Percentiles rank a stretch among this genome's conserved stretches.
These are phyloP conservation scores for Coilia nasus DNA, from an alignment of 2,797 vertebrate genomes.

Conservation along the genomic window DNA sequence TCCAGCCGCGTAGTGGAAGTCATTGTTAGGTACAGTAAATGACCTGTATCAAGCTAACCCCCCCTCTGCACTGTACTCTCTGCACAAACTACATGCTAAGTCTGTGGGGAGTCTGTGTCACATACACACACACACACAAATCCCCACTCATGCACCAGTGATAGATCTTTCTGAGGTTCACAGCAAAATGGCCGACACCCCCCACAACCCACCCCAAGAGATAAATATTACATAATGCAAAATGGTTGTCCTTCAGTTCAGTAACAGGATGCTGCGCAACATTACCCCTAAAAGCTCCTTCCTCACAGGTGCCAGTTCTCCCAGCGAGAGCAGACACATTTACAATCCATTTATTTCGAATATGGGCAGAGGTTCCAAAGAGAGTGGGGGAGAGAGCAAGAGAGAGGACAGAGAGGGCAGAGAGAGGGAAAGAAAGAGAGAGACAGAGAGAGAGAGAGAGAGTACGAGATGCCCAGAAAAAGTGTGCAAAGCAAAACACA, in stretches of 20 bases:
- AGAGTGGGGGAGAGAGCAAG: slow-evolving; percentile 44
- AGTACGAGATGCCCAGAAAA: not conserved
- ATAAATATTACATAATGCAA: slow-evolving; percentile 73
- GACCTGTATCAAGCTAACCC: too few species aligned
- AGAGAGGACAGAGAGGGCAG: slow-evolving; percentile 56
- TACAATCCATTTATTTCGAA: slow-evolving; percentile 76
- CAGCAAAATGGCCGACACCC: not conserved
- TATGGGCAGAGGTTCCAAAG: slow-evolving; percentile 56
- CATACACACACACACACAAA: slow-evolving; percentile 13
- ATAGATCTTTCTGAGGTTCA: not conserved
- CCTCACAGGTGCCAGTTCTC: slow-evolving; percentile 66
- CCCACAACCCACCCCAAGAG: slow-evolving; percentile 47
- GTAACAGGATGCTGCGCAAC: slow-evolving; percentile 77
- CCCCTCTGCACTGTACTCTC: too few species aligned
- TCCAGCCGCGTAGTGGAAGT: too few species aligned
- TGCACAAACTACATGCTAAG: too few species aligned
- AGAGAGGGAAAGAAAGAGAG: slow-evolving; percentile 38
- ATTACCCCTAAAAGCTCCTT: slow-evolving; percentile 74
- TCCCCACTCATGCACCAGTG: not conserved
- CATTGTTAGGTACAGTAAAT: too few species aligned
- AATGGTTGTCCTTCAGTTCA: slow-evolving; percentile 74
- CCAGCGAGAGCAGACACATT: slow-evolving; percentile 70
- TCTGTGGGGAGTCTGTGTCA: not conserved
- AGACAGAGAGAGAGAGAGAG: not conserved
- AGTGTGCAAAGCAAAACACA: not conserved